A percentile compares a stretch with the other conserved stretches of the same genome.
Evolutionary conservation across 1,140 invertebrate genomes (phyloP).

Genomic region (Drosophila suzukii): DNA sequence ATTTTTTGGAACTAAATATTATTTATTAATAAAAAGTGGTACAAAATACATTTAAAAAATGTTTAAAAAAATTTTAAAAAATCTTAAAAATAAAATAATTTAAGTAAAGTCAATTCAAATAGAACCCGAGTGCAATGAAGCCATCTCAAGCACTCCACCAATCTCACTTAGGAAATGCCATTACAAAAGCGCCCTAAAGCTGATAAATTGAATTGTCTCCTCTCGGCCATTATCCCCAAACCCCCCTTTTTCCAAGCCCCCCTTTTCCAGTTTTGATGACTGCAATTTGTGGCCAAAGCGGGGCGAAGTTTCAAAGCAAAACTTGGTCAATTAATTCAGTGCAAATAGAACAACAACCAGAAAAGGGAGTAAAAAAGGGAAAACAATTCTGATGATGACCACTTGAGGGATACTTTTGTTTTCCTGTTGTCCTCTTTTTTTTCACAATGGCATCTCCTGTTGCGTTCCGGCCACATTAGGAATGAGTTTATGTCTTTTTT

Average conservation of each 20-base stretch:
- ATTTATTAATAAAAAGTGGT: too few species aligned
- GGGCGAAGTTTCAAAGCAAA: slow-evolving; percentile 44
- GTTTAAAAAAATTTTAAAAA: neutral
- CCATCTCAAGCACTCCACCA: neutral
- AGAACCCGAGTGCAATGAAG: neutral
- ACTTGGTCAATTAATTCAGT: slow-evolving; percentile 73
- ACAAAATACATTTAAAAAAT: too few species aligned
- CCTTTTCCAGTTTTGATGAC: slow-evolving; percentile 17
- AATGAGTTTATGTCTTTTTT: neutral
- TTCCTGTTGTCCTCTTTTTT: slow-evolving; percentile 20
- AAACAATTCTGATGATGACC: slow-evolving; percentile 39
- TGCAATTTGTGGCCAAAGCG: slow-evolving; percentile 27
- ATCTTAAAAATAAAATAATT: neutral
- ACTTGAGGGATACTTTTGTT: slow-evolving; percentile 51
- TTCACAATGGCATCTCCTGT: slow-evolving; percentile 35
- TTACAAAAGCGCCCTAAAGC: slow-evolving; percentile 15
- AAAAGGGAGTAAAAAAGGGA: slow-evolving; percentile 18
- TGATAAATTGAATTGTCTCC: slow-evolving; percentile 39
- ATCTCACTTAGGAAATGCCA: slow-evolving; percentile 9
- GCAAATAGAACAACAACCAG: slow-evolving; percentile 23
- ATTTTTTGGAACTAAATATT: too few species aligned
- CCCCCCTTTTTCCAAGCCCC: too few species aligned
- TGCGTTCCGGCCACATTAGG: slow-evolving; percentile 11
- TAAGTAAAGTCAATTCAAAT: neutral
- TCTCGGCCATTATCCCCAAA: slow-evolving; percentile 23